Base-by-base conservation (phyloP, 2,888 invertebrate species). In the Athalia circularis region DNA sequence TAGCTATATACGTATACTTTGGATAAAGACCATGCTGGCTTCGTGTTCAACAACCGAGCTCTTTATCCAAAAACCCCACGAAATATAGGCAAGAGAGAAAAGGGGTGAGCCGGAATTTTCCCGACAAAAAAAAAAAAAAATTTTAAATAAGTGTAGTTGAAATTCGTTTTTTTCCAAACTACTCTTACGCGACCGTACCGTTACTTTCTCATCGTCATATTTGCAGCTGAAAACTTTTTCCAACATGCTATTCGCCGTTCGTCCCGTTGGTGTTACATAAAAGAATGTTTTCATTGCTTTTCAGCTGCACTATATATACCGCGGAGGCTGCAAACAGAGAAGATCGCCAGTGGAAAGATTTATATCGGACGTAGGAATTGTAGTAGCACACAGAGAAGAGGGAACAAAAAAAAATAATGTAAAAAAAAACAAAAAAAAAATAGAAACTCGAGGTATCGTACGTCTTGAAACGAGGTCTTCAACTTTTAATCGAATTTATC, bases 401-500 rank as follows among this genome's bases (percentile, higher is more conserved):
- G 29, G 29, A 29, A 29, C 29, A 29, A 29, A 29, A 29, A 29
- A 29, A 29, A 29, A 29, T 29, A 29, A 29, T 29, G 29, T 29
- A 29, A 29, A 29, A 29, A 70, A 59, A 29, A 57, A 57, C n/a
- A 57, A 70, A 57, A n/a, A 45, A 8, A 57, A 45, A 70, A 59
- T 45, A 13, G 54, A 29, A 68, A 6, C 48, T 52, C 8, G 11
- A 8, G 43, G 68, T 70, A 70, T 70, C 70, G 70, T 59, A 47
- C n/a, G 70, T 70, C 59, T 70, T 15, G 70, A 59, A 70, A 70
- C 70, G 70, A 70, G 70, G 70, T 70, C 70, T 57, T 70, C 70
- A 70, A 88, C 87, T 89, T 89, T 89, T 89, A 89, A 89, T 89
- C 88, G 89, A 89, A 89, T 88, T 89, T 88, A 89, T 89, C 88